Evolutionary conservation across 1,140 invertebrate genomes (phyloP).

Genomic region (Steinernema khuongi): DNA sequence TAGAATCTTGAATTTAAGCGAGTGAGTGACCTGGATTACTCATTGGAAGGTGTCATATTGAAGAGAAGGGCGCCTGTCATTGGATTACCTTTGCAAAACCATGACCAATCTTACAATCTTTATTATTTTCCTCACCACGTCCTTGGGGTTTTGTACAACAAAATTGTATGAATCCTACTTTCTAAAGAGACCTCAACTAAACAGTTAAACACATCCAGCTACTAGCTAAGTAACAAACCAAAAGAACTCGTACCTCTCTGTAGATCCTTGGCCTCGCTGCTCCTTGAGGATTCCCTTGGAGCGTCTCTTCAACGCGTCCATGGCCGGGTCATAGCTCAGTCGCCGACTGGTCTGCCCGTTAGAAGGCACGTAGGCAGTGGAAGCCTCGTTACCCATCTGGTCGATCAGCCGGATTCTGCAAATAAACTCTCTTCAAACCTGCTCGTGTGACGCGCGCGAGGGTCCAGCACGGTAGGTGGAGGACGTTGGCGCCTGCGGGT

Average conservation of each 20-base stretch:
- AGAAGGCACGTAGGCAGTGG: background rate
- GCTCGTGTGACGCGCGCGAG: too few relatives aligned
- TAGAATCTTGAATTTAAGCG: too few relatives aligned
- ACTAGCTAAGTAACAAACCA: background rate
- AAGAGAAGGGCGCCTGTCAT: too few relatives aligned
- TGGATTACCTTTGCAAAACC: too few relatives aligned
- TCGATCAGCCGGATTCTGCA: background rate
- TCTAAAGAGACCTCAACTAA: background rate
- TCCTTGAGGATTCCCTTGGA: background rate
- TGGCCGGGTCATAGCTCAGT: background rate
- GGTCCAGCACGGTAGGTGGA: too few relatives aligned
- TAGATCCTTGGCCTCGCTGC: background rate
- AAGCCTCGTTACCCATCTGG: slow-evolving; percentile 8
- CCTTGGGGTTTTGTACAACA: too few relatives aligned
- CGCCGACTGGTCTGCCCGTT: background rate
- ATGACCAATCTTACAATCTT: too few relatives aligned
- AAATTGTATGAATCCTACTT: background rate
- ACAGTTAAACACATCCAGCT: background rate
- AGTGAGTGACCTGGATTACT: too few relatives aligned
- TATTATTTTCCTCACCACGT: too few relatives aligned
- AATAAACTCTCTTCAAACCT: too few relatives aligned
- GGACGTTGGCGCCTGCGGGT: too few relatives aligned
- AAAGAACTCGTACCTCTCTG: background rate
- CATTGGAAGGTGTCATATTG: too few relatives aligned
- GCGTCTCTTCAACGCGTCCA: background rate